These are phyloP conservation scores for Alsophila aescularia DNA, from an alignment of 2,888 invertebrate genomes.

Conservation along the genomic window DNA sequence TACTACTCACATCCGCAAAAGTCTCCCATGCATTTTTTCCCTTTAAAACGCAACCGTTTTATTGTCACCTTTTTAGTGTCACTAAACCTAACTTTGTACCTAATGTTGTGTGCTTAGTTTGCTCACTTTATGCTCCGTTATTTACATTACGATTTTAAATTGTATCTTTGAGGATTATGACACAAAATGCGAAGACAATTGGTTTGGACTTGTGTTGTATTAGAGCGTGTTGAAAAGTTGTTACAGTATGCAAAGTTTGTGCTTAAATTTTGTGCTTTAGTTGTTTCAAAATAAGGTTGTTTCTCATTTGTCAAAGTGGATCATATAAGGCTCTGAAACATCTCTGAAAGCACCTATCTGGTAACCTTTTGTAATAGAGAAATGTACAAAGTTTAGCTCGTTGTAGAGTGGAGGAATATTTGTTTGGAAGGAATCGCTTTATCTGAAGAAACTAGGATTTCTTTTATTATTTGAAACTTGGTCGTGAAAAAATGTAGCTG, in stretches of 20 bases:
- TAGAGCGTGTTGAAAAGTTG: background rate
- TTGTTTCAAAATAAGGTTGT: background rate
- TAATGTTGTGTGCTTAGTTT: constrained; percentile 22
- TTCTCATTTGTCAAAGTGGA: background rate
- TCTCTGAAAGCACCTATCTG: constrained; percentile 9
- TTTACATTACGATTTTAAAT: constrained; percentile 1
- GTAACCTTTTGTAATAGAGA: constrained; percentile 19
- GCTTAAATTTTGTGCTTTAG: background rate
- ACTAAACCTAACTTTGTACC: constrained; percentile 48
- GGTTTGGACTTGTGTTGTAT: background rate
- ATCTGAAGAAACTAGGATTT: constrained; percentile 3
- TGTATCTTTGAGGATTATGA: too few species aligned
- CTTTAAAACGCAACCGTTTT: constrained; percentile 43
- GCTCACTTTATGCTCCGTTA: constrained; percentile 5
- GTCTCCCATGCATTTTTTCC: constrained; percentile 43
- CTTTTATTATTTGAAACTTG: background rate
- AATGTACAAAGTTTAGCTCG: constrained; percentile 24
- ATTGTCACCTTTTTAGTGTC: constrained; percentile 49
- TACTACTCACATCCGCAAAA: constrained; percentile 37
- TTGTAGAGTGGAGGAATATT: constrained; percentile 4
- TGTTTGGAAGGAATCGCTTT: constrained; percentile 14
- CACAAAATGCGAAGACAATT: too few species aligned
- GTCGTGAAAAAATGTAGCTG: background rate
- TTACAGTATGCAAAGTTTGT: background rate
- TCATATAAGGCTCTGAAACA: constrained; percentile 8